Base-by-base conservation (phyloP, 2,113 vertebrate species). In the Epinephelus cyanopodus region DNA sequence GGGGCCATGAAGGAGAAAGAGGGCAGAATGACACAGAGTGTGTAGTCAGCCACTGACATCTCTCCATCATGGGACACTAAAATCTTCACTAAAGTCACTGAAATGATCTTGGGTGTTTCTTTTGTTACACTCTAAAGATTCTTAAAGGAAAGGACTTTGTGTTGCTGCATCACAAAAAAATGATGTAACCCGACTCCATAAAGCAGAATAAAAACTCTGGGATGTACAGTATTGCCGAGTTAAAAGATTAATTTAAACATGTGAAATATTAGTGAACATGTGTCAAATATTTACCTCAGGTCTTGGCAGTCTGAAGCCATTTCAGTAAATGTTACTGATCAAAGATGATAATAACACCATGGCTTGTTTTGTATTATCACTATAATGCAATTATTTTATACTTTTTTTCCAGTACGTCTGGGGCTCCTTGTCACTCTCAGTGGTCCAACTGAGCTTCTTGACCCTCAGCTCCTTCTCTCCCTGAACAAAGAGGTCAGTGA, bases 401-500 rank as follows among this genome's bases (percentile, higher is more conserved):
- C 3, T 21, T 56, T 58, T 18, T 71, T 64, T 70, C 2, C 64
- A 92, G 77, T 93, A 67, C 68, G 45, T 7, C 65, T 94, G 37
- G 79, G 80, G 69, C 68, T 93, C 2, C 18, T 21, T 45, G 74
- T 91, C 1, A 72, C 75, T 73, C 45, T 94, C 27, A 53, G 18
- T 37, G 89, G 85, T 77, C 78, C 79, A 21, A 68, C 9, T 13
- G 73, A 87, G 7, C 61, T 70, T 10, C 73, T 91, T 8, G 64
- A 86, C 18, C 86, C 90, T 47, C 42, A 86, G 81, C 47, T 71
- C 4, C 67, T 82, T 47, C 64, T 80, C 19, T 15, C 61, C 27
- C 53, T 77, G 25, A 67, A 77, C 65, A 87, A 87, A 74, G 39
- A 90, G 84, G 89, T 92, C 58, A 86, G 81, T 88, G 52, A 9